Conservation (phyloP, 2,888 invertebrate species). For the Leucoptera coffeella region DNA sequence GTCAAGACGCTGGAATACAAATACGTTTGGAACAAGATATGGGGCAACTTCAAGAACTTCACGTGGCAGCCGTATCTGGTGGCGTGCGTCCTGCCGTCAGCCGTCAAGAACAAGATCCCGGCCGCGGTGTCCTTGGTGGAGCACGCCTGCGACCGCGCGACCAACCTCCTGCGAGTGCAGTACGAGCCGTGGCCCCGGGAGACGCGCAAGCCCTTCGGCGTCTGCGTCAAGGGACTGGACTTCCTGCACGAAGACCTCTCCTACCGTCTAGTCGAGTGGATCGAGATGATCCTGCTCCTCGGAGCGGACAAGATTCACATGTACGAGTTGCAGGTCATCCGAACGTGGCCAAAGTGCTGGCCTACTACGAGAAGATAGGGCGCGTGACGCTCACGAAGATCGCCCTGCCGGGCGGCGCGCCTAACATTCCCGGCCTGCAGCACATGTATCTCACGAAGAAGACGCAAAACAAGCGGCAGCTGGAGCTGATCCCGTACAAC, state of each 20-base stretch:
- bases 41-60: conserved; percentile 90
- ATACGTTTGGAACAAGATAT: conserved; percentile 90
- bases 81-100: conserved; percentile 79
- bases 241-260: conserved; percentile 89
- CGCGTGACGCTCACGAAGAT: conserved; percentile 72
- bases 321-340: conserved; percentile 88
- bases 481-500: conserved; percentile 93
- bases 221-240: conserved; percentile 91
- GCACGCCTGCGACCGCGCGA: conserved; percentile 76
- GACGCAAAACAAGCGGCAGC: conserved; percentile 88
- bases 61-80: conserved; percentile 88
- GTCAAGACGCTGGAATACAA: conserved; percentile 84
- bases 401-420: conserved; percentile 83
- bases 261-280: conserved; percentile 88
- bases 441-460: conserved; percentile 87
- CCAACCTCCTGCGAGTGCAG: conserved; percentile 78
- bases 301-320: conserved; percentile 91
- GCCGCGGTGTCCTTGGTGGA: conserved; percentile 83
- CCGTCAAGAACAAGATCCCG: conserved; percentile 65
- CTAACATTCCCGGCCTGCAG: conserved; percentile 82
- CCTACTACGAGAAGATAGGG: conserved; percentile 59
- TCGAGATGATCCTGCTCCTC: conserved; percentile 76
- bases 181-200: conserved; percentile 51
- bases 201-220: conserved; percentile 79
- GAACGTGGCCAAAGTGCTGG: conserved; percentile 79